Conservation (phyloP, 1,140 invertebrate species). For the Drosophila tristis region DNA sequence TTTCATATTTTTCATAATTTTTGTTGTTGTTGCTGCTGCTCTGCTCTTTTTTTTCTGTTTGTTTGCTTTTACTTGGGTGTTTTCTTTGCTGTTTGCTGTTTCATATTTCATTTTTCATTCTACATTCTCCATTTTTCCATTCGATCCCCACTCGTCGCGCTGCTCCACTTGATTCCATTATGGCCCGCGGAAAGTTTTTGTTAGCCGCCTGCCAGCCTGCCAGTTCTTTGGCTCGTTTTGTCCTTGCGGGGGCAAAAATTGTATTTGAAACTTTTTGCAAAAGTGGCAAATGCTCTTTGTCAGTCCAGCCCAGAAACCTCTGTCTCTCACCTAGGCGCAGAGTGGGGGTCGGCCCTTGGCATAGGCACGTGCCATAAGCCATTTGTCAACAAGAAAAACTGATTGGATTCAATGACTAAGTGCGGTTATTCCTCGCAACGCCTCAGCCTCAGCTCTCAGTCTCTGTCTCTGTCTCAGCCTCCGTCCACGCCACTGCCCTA, state of each 20-base stretch:
- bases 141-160: no score
- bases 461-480: not conserved
- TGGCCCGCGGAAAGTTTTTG: constrained; percentile 51
- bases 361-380: constrained; percentile 72
- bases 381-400: constrained; percentile 71
- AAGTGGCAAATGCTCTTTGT: constrained; percentile 70
- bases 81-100: constrained; percentile 11
- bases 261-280: constrained; percentile 71
- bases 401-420: constrained; percentile 71
- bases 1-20: constrained; percentile 50
- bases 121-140: constrained; percentile 7
- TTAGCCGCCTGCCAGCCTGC: no score
- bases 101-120: constrained; percentile 43
- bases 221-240: constrained; percentile 1
- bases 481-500: not conserved
- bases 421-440: constrained; percentile 19
- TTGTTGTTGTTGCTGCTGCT: not conserved
- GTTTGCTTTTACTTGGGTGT: constrained; percentile 10
- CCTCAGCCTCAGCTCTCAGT: no score
- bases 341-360: not conserved
- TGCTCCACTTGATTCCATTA: constrained; percentile 21
- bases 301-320: constrained; percentile 3
- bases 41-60: not conserved
- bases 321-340: constrained; percentile 14
- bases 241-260: constrained; percentile 53